Conservation (phyloP, 2,888 invertebrate species). For the Rotaria macrura region DNA sequence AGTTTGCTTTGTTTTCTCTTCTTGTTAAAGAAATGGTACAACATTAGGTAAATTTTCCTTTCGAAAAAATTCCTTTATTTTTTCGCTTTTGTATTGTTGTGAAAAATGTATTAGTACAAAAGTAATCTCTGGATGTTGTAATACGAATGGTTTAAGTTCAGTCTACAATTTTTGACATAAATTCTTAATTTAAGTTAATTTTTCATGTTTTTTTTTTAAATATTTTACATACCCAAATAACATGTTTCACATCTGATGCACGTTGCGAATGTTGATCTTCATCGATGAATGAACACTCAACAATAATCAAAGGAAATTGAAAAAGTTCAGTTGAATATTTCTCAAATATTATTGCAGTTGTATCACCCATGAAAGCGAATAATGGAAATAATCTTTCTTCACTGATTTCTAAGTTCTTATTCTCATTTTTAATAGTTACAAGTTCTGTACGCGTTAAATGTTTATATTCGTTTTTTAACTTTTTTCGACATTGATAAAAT, state of each 20-base stretch:
- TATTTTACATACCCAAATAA: constrained; percentile 22
- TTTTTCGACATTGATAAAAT: constrained; percentile 4
- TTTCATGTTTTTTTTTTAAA: neutral
- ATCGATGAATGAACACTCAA: constrained; percentile 12
- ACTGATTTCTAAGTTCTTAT: neutral
- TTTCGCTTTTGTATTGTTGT: neutral
- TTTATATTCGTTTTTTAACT: neutral
- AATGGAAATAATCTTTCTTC: neutral
- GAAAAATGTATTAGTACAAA: constrained; percentile 12
- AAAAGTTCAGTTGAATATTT: neutral
- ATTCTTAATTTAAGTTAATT: no score
- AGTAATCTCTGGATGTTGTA: neutral
- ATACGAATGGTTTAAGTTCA: neutral
- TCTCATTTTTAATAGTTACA: neutral
- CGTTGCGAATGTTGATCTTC: neutral
- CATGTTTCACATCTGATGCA: neutral
- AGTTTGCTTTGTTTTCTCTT: no score
- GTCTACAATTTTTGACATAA: neutral
- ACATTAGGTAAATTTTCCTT: neutral
- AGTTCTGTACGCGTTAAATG: neutral
- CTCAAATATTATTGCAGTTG: neutral
- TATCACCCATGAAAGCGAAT: neutral
- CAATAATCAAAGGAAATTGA: neutral
- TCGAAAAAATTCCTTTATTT: neutral
- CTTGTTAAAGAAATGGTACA: neutral